phyloP scores from a whole-genome alignment of 2,797 vertebrate genomes.

The Brotula barbata region DNA sequence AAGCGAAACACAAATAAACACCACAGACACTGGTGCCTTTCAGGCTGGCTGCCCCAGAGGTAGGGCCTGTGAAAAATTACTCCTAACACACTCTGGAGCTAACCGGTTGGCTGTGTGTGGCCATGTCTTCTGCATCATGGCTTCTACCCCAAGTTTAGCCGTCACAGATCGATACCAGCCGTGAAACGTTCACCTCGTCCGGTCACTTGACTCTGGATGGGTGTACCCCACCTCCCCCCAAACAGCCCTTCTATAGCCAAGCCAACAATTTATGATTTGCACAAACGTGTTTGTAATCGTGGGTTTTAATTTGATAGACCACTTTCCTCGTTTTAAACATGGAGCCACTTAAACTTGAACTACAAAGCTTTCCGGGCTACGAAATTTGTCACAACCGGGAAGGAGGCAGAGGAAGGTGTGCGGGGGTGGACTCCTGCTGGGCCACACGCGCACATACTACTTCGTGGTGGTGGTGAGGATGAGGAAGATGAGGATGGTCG shows the following conservation, averaged over 20 bases:
- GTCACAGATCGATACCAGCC: slow-evolving; percentile 28
- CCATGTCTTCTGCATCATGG: slow-evolving; percentile 65
- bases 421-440: neutral
- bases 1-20: neutral
- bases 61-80: slow-evolving; percentile 66
- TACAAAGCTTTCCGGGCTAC: neutral
- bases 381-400: neutral
- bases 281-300: neutral
- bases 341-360: neutral
- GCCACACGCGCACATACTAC: slow-evolving; percentile 28
- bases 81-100: slow-evolving; percentile 70
- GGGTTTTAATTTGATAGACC: neutral
- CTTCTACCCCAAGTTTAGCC: slow-evolving; percentile 49
- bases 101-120: slow-evolving; percentile 59
- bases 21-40: neutral
- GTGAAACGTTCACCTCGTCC: slow-evolving; percentile 22
- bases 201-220: slow-evolving; percentile 11
- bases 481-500: slow-evolving; percentile 47
- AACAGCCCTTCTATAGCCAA: neutral
- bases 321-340: neutral
- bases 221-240: neutral
- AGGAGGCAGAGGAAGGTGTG: neutral
- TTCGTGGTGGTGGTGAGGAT: slow-evolving; percentile 44
- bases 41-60: slow-evolving; percentile 22
- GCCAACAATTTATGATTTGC: neutral